Conservation (phyloP, 2,113 vertebrate species). For the Campylomormyrus numenius region DNA sequence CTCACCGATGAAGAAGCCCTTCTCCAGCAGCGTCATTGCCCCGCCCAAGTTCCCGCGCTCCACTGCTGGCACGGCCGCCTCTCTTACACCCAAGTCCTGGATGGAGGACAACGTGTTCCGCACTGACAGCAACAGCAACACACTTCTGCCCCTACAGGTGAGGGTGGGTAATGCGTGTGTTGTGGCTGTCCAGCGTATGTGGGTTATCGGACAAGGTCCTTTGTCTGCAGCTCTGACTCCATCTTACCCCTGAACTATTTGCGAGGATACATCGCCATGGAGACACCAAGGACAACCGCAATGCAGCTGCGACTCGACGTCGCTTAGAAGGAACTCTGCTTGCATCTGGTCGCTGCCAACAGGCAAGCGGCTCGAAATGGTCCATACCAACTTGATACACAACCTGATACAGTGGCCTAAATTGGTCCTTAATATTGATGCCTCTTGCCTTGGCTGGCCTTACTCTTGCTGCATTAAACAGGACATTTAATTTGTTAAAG, state of each 20-base stretch:
- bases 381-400: neutral
- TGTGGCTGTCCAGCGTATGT: neutral
- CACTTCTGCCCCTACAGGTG: slow-evolving; percentile 93
- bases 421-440: neutral
- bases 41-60: slow-evolving; percentile 94
- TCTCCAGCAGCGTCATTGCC: slow-evolving; percentile 92
- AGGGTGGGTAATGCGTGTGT: slow-evolving; percentile 30
- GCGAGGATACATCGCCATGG: neutral
- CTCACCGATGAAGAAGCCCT: slow-evolving; percentile 93
- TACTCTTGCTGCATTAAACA: neutral
- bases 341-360: neutral
- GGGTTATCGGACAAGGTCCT: neutral
- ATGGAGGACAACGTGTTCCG: slow-evolving; percentile 93
- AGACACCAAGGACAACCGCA: neutral
- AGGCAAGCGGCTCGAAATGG: neutral
- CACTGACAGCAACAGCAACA: slow-evolving; percentile 96
- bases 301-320: neutral
- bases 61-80: slow-evolving; percentile 48
- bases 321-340: neutral
- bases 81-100: slow-evolving; percentile 88
- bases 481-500: neutral
- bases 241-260: neutral
- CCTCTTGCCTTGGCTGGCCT: neutral
- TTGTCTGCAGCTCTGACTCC: neutral
- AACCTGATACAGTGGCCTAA: neutral